Base-by-base conservation (phyloP, 2,888 invertebrate genomes). In the Dione juno region DNA sequence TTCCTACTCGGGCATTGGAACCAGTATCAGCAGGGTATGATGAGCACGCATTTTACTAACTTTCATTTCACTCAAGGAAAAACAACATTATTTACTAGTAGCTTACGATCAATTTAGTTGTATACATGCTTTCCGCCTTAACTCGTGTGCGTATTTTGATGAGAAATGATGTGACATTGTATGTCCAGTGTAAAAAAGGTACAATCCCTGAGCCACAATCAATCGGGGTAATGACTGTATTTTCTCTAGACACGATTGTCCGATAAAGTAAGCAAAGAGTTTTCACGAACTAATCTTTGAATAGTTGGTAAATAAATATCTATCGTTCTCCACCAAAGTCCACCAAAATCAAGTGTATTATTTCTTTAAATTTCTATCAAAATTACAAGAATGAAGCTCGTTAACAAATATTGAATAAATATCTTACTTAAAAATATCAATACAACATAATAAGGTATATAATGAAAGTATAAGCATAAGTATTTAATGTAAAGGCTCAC, bases 11-110 rank as follows among this genome's bases (percentile, higher is more conserved):
- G 84, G 79, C 82, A 90, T 86, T 85, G 89, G 89, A 91, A 90
- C 89, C 89, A 83, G 89, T 87, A 87, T 88, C 86, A 88, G 85
- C 86, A 85, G 85, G 83, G 87, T 87, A 85, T 86, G 89, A 88
- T 87, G 86, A 86, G 87, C 88, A 87, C 82, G 82, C 81, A 79
- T 80, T 80, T 77, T 77, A 85, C 85, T 86, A 87, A 90, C 91
- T 91, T 92, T 92, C 91, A 87, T 88, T 88, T 84, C 85, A 86
- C 85, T 89, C 87, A 87, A 85, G 88, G 88, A 90, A 90, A 90
- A 90, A 87, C 87, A 79, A 78, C 89, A 86, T 89, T 89, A 88
- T 84, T 82, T 77, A n/a, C 80, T 76, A 85, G 80, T 77, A 78
- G 77, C 81, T 82, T 86, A 87, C 84, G 84, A 85, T 84, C 83